phyloP scores from a whole-genome alignment of 2,888 invertebrate genomes.

The Ctena decussata region DNA sequence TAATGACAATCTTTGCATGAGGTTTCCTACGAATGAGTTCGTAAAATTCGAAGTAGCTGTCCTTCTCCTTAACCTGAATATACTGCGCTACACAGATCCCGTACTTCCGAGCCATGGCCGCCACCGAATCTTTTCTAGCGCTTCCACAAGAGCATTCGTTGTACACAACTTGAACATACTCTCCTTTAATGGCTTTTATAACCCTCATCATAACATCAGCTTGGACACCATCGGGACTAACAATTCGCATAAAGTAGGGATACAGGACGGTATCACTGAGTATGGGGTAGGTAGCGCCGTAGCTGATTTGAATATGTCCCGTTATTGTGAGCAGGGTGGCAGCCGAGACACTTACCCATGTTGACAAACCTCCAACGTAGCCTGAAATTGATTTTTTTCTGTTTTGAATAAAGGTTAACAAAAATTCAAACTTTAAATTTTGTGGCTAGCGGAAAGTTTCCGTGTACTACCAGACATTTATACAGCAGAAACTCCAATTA shows the following conservation, averaged over 20 bases:
- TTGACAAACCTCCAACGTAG: constrained; percentile 35
- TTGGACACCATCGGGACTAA: constrained; percentile 40
- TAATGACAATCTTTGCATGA: constrained; percentile 50
- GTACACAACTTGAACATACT: constrained; percentile 65
- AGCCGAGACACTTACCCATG: constrained; percentile 27
- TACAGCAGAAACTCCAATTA: too few species aligned
- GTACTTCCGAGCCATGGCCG: constrained; percentile 4
- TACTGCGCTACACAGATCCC: constrained; percentile 52
- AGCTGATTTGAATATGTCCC: constrained; percentile 22
- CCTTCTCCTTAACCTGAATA: constrained; percentile 37
- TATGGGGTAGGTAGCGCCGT: constrained; percentile 28
- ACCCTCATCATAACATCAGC: constrained; percentile 45
- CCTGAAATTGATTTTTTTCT: too few species aligned
- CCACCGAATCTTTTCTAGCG: constrained; percentile 46
- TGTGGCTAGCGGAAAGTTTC: too few species aligned
- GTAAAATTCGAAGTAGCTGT: constrained; percentile 19
- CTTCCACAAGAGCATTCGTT: constrained; percentile 63
- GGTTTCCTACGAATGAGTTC: constrained; percentile 34
- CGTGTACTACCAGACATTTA: too few species aligned
- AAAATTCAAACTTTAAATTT: too few species aligned
- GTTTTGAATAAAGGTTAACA: too few species aligned
- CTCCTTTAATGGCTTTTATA: constrained; percentile 14
- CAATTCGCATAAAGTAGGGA: constrained; percentile 51
- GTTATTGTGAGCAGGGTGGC: constrained; percentile 25
- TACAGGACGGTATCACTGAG: constrained; percentile 26